Conservation (phyloP, 2,797 vertebrate genomes). For the Syndactyla subalaris region DNA sequence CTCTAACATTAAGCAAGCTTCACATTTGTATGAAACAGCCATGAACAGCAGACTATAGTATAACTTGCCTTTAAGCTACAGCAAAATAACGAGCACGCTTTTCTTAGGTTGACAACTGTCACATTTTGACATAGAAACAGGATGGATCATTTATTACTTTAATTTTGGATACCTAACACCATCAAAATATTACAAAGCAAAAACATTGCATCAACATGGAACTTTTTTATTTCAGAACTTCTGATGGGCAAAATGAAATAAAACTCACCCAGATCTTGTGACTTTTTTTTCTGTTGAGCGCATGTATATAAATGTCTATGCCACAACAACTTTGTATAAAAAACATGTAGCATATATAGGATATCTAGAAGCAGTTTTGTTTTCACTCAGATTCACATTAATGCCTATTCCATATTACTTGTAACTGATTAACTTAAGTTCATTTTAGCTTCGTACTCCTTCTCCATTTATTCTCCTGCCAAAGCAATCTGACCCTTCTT, state of each 20-base stretch:
- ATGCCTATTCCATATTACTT: background rate
- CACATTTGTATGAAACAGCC: background rate
- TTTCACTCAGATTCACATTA: background rate
- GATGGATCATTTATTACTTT: background rate
- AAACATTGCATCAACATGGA: background rate
- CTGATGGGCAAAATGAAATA: background rate
- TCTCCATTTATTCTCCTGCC: conserved; percentile 38
- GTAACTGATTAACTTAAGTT: background rate
- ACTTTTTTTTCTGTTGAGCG: background rate
- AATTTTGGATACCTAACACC: background rate
- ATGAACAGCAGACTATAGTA: background rate
- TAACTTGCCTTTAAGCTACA: background rate
- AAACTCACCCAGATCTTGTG: background rate
- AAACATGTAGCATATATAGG: background rate
- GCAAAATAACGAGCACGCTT: background rate
- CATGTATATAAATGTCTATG: background rate
- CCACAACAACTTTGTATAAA: background rate
- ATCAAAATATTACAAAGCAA: background rate
- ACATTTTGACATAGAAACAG: background rate
- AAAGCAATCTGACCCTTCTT: conserved; percentile 22
- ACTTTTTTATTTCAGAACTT: background rate
- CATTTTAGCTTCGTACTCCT: background rate
- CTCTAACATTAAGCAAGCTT: background rate
- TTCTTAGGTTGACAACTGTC: background rate
- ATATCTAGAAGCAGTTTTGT: background rate